Evolutionary conservation across 1,140 invertebrate genomes (phyloP), one percentile per base, ranked within the genome.

Genomic region (Chelonus insularis): DNA sequence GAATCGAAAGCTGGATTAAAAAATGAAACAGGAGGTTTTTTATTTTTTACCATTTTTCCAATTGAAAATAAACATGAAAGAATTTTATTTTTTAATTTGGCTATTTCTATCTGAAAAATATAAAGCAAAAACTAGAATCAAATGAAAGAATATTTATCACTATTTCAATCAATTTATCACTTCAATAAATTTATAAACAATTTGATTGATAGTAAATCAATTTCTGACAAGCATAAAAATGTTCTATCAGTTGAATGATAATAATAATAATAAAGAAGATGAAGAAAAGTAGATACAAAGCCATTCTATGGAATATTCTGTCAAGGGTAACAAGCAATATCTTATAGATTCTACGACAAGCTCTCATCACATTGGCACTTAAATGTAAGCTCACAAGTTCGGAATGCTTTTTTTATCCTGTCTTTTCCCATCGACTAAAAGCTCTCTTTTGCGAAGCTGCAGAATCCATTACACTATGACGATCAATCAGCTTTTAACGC

Each of bases 401-500:
- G 12, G 11, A 5, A 14, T 14, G 45, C 37, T 45, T 55, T 36
- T n/a, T 55, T 55, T 60, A 51, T 43, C 37, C 18, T 12, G 2
- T 16, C 4, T 23, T 7, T 45, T 12, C 25, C 21, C 43, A 57
- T 45, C 20, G 55, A 45, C 39, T 45, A 45, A 47, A 41, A 52
- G 50, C 58, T 18, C 14, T 41, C 39, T 20, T 9, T 12, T 25
- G 41, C 41, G 25, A 7, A n/a, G 43, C 14, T n/a, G 1, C 6
- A 47, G 32, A 48, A 61, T 61, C 59, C 59, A 61, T 55, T 61
- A 55, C 41, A 55, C 25, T 34, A 23, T 61, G 51, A 61, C 51
- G 41, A 61, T 61, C 59, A 61, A 61, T 61, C 59, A 61, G 32
- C 59, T 61, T 61, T 61, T 59, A 59, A 32, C 41, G 50, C 14